A percentile compares a stretch with the other conserved stretches of the same genome.
phyloP scores from a whole-genome alignment of 2,888 invertebrate species.

The Apodemia zela region DNA sequence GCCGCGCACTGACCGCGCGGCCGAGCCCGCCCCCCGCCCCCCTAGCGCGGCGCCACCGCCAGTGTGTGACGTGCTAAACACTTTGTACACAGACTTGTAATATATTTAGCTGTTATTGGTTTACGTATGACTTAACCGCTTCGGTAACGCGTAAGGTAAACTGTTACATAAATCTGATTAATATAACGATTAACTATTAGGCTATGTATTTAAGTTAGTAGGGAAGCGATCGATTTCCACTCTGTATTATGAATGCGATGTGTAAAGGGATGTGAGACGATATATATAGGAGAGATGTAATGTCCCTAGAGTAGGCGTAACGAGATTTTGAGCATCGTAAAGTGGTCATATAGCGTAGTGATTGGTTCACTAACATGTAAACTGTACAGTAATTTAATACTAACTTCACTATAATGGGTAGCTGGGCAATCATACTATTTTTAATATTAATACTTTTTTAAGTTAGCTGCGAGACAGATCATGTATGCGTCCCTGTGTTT shows the following conservation, averaged over 20 bases:
- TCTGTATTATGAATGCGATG: constrained; percentile 11
- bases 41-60: neutral
- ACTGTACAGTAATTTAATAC: constrained; percentile 75
- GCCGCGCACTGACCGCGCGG: constrained; percentile 27
- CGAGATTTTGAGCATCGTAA: constrained; percentile 25
- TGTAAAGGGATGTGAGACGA: constrained; percentile 16
- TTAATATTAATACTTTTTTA: constrained; percentile 65
- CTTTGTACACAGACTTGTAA: constrained; percentile 37
- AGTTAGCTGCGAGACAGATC: constrained; percentile 56
- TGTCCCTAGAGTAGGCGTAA: constrained; percentile 18
- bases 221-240: constrained; percentile 23
- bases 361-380: constrained; percentile 60
- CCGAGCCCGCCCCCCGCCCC: too few relatives aligned
- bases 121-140: constrained; percentile 61
- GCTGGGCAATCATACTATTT: constrained; percentile 77
- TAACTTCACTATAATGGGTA: constrained; percentile 76
- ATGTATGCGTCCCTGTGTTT: constrained; percentile 60
- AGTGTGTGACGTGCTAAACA: neutral
- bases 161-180: constrained; percentile 76
- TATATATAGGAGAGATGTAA: constrained; percentile 51
- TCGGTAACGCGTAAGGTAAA: constrained; percentile 69
- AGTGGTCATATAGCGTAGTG: constrained; percentile 64
- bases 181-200: constrained; percentile 66
- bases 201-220: constrained; percentile 64
- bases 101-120: constrained; percentile 55